Evolutionary conservation across 1,140 invertebrate species (phyloP), one percentile per base, ranked within the genome.

Genomic region (Metopolophium dirhodum): DNA sequence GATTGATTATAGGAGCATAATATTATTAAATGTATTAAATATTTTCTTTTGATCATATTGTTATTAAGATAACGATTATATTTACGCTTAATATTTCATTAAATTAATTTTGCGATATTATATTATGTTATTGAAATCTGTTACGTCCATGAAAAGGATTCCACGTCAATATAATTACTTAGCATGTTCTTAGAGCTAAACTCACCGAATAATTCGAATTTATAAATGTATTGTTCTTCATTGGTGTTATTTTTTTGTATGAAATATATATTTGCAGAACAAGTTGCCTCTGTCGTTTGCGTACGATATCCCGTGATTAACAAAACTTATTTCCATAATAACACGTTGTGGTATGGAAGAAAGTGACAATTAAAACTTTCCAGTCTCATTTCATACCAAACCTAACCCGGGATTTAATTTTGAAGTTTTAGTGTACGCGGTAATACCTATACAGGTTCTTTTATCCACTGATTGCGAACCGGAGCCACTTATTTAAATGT

Each of bases 401-500:
- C 88, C n/a, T 37, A 37, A 89, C 88, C 88, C 22, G 35, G 51
- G 35, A 89, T 89, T 89, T 89, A 8, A 57, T 89, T 57, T 57
- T 89, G 88, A 89, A 89, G 88, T 89, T 89, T 57, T 41, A 26
- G 51, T 26, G 35, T 23, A 86, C 45, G 45, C 11, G 26, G 9
- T 86, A 87, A 68, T 68, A 90, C 37, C 4, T 61, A 61, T 57
- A 41, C n/a, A 57, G 35, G 30, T 45, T n/a, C 26, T 89, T 57
- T 37, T 89, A 45, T 61, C 90, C 90, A 41, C 77, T 83, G 90
- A 92, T 83, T 92, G n/a, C 23, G 30, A 91, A n/a, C 90, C 68
- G 20, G 22, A 41, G 37, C 61, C 47, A 49, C 90, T 92, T 37
- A 90, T 89, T 91, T 91, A 82, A 92, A 83, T 83, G 90, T 92